Base-by-base conservation (phyloP, 53 echinoderm and acorn worm species). In the Actinopyga echinites region DNA sequence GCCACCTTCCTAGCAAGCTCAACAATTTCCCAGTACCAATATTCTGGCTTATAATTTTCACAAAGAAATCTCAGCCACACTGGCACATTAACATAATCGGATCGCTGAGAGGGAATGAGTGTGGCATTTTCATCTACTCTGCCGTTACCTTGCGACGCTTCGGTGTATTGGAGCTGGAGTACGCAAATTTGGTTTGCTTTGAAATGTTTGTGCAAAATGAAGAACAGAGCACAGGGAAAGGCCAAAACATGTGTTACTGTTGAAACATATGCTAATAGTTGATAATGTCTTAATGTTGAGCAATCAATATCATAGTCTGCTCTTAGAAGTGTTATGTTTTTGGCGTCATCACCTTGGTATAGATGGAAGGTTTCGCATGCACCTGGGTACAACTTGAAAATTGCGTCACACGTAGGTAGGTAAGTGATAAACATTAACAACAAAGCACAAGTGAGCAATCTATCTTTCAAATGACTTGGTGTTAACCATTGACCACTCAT, bases 401-500 rank as follows among this genome's bases (percentile, higher is more conserved):
- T 77, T 28, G 32, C 31, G 15, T 77, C 77, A 20, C 77, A 77
- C 20, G 77, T 77, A 21, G 77, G 77, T 17, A 55, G 77, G 17
- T 77, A 77, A 26, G 77, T 77, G 23, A 77, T 30, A 56, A 77
- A 77, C 56, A 77, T 9, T 21, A 77, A 32, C 25, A 77, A 32
- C 5, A 75, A 29, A 29, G 52, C 75, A 25, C n/a, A 74, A 20
- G 74, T 75, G 24, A 11, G 24, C 5, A 75, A 25, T 19, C 43
- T 75, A 20, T 25, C 10, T 54, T 77, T 77, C 10, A 23, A 3
- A 26, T 23, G 21, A 5, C 15, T 24, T 33, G 11, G 15, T 20
- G 25, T 55, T 0, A 54, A 1, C 30, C 8, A 5, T 49, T 43
- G 75, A 21, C 9, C 1, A 10, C 10, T 10, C 10, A 21, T 29